A percentile compares a stretch with the other conserved stretches of the same genome.
These are phyloP conservation scores for Apodemus sylvaticus DNA, from an alignment of 2,113 vertebrate species.

Conservation along the genomic window DNA sequence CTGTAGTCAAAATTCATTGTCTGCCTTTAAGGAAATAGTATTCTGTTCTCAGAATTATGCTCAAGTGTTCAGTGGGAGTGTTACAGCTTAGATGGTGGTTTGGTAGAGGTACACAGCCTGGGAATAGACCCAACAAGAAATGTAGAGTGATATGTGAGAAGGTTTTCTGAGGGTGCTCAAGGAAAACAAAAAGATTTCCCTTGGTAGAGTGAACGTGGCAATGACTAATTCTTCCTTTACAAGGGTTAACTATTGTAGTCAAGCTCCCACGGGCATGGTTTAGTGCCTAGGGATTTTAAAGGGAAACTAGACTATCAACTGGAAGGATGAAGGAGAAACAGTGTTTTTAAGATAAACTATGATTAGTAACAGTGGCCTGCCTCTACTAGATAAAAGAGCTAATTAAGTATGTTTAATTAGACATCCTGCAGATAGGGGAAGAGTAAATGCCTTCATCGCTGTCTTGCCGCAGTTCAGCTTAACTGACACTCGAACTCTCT, in stretches of 20 bases:
- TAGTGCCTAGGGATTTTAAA: not conserved
- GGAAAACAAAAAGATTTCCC: not conserved
- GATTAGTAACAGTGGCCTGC: not conserved
- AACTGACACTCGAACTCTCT: not conserved
- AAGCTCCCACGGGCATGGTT: not conserved
- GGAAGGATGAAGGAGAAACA: not conserved
- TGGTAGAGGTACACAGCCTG: not conserved
- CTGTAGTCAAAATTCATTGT: not conserved
- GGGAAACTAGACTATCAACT: not conserved
- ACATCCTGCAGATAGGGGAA: not conserved
- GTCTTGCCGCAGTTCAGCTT: not conserved
- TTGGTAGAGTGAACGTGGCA: not conserved
- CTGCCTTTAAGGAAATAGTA: not conserved
- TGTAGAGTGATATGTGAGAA: not conserved
- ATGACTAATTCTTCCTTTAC: not conserved
- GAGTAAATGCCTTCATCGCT: not conserved
- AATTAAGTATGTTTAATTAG: not conserved
- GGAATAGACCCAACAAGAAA: constrained; percentile 20
- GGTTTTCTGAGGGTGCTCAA: not conserved
- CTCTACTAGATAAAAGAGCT: constrained; percentile 28
- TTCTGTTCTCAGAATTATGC: not conserved
- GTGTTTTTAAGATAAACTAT: not conserved
- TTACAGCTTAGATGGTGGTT: not conserved
- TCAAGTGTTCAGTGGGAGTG: not conserved
- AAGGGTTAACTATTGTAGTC: not conserved